phyloP scores from a whole-genome alignment of 2,113 vertebrate genomes.

The Capreolus pygargus region DNA sequence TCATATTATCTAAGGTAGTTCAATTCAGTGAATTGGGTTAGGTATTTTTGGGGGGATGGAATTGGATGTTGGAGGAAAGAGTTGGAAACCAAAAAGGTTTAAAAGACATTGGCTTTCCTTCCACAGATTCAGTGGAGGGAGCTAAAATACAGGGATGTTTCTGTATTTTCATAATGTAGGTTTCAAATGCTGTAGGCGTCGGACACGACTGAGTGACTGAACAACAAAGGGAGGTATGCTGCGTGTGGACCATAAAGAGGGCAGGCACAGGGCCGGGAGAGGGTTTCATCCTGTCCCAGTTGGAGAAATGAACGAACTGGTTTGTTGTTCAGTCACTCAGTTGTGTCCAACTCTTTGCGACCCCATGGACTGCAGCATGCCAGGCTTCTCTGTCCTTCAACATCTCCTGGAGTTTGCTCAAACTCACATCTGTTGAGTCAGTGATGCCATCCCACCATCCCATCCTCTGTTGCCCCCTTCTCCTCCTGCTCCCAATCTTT shows the following conservation, averaged over 20 bases:
- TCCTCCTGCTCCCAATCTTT: not conserved
- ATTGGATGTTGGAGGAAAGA: not conserved
- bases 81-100: not conserved
- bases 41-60: not conserved
- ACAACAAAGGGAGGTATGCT: not conserved
- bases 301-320: not conserved
- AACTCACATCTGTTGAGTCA: not conserved
- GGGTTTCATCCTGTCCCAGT: not conserved
- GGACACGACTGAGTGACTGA: not conserved
- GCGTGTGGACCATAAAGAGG: rapidly evolving
- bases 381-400: not conserved
- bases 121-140: not conserved
- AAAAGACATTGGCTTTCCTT: not conserved
- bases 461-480: not conserved
- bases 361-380: not conserved
- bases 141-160: not conserved
- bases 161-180: not conserved
- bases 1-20: not conserved
- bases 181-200: not conserved
- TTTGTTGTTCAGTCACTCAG: not conserved
- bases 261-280: not conserved
- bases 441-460: not conserved
- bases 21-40: not conserved
- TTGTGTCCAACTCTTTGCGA: not conserved
- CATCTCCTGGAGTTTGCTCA: not conserved